phyloP scores from a whole-genome alignment of 2,113 vertebrate genomes.

The Corvus moneduloides region DNA sequence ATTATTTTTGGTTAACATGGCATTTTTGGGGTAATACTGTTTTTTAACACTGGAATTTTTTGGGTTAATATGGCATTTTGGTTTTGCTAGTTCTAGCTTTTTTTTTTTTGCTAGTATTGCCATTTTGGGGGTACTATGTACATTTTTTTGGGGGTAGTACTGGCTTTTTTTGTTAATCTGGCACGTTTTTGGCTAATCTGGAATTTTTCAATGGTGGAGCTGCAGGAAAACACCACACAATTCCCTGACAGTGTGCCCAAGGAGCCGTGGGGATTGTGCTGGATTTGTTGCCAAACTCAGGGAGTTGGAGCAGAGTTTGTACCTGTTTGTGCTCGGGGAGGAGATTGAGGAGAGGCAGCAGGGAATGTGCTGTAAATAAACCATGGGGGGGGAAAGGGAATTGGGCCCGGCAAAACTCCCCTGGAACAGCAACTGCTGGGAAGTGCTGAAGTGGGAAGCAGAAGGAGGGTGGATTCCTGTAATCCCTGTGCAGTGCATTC shows the following conservation, averaged over 20 bases:
- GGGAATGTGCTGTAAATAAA: background rate
- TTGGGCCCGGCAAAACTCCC: rapidly evolving
- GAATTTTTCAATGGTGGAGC: background rate
- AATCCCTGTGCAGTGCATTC: background rate
- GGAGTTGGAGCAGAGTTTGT: background rate
- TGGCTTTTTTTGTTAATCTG: background rate
- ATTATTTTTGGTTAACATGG: background rate
- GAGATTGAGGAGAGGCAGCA: background rate
- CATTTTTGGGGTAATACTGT: background rate
- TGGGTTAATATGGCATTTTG: background rate
- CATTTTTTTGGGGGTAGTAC: background rate
- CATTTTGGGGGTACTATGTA: background rate
- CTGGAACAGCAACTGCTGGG: background rate
- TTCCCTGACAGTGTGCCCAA: background rate
- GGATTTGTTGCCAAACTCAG: background rate
- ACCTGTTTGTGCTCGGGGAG: background rate
- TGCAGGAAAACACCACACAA: background rate
- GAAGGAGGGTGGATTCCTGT: background rate
- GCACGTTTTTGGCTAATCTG: rapidly evolving
- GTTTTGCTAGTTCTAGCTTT: background rate
- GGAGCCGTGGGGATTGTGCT: background rate
- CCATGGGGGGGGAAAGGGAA: rapidly evolving
- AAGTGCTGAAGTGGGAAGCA: background rate
- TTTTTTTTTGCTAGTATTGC: too few relatives aligned
- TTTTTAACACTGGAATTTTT: background rate